Evolutionary conservation across 2,797 vertebrate species (phyloP), one percentile per base, ranked within the genome.

Genomic region (Crocodylus rhombifer): DNA sequence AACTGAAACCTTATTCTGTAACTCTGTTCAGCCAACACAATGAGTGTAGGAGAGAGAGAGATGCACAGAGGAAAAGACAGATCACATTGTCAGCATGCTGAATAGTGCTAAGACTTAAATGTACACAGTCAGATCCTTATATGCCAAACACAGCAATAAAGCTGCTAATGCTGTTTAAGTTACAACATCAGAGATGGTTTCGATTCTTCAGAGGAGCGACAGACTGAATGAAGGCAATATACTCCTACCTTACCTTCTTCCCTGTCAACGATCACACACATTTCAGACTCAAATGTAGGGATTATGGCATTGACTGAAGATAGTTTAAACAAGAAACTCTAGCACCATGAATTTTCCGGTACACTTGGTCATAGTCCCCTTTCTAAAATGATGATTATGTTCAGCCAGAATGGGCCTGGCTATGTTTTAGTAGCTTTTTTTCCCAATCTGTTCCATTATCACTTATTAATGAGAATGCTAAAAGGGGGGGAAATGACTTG

Each of bases 1-100:
- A 86, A 79, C 17, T 65, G 71, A 88, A 94, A 89, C 23, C 60
- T 87, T 67, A 90, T 55, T 16, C 42, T 84, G 33, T n/a, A 90
- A 87, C 23, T 26, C 56, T 82, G 10, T 80, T 91, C 93, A 88
- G 28, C 14, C 33, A 86, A 21, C 60, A 8, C 36, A 93, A 67
- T 36, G 17, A 85, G 75, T 74, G 28, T 26, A 81, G 25, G 4
- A 87, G 36, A 77, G 9, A 4, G 26, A 84, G 76, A 84, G 67
- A 91, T 61, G 14, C 10, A 42, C 42, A 51, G 12, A 61, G 14
- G 84, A 62, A 23, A 79, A 88, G 58, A 33, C 82, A 94, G 67
- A 93, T 87, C 17, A 60, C 92, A 61, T 42, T 83, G 30, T 87
- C 36, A 61, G 42, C 25, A 80, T 82, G 56, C 25, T 61, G 51